Base-by-base conservation (phyloP, 2,113 vertebrate genomes). In the Etia nguti region DNA sequence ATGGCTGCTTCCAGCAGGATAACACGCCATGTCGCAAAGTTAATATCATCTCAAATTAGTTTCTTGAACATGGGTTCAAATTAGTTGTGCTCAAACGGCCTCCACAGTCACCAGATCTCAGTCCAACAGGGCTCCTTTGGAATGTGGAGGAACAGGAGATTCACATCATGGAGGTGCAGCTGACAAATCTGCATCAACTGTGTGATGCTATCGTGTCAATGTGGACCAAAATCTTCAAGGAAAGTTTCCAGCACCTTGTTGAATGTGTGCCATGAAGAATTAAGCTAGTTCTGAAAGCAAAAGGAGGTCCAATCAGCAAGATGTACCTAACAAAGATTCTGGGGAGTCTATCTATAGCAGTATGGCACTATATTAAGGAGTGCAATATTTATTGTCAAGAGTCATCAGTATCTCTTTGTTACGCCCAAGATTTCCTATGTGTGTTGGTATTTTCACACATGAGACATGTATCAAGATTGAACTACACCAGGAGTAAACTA, bases 61-160 rank as follows among this genome's bases (percentile, higher is more conserved):
- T 73, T 73, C 0, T 3, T 70, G 38, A 43, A 70, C 22, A 73
- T 73, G 68, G 11, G 15, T 20, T 1, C 10, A 65, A 48, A 29
- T 48, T 15, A 48, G 22, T 29, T 20, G 68, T 75, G 24, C 41
- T 75, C 68, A 75, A 29, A 29, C 2, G 5, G 41, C 68, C 41
- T 26, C 22, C 22, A 46, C 68, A 73, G 15, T 46, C 0, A 0
- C 0, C 13, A 7, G 41, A 73, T 73, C 3, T 46, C 38, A 73
- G 41, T 0, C 65, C 65, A 73, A 16, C 10, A 46, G n/a, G 22
- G 2, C 38, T 10, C 1, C 22, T 73, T 46, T 73, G 22, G 22
- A 46, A 73, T 0, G 0, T 73, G 65, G 65, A 43, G 1, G 22
- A 73, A 26, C 22, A 6, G 16, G 1, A 73, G 38, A 26, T 43